These are phyloP conservation scores for Rhynchotus rufescens DNA, from an alignment of 2,797 vertebrate genomes.

Conservation along the genomic window DNA sequence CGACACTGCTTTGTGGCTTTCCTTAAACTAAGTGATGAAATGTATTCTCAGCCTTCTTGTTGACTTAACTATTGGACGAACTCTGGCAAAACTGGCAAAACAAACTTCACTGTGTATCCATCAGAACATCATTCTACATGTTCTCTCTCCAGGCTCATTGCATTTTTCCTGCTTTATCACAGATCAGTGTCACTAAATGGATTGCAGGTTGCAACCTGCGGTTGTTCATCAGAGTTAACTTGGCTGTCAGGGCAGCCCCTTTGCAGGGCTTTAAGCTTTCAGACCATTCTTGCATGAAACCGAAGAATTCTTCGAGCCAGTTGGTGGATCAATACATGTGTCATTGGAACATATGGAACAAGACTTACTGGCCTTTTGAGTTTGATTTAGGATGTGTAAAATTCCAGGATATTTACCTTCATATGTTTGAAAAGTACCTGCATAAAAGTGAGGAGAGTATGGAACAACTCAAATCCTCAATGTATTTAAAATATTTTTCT, in stretches of 20 bases:
- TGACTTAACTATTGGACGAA: conserved; percentile 23
- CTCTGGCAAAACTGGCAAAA: not conserved
- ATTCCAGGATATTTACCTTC: not conserved
- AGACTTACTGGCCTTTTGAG: not conserved
- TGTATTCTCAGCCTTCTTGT: conserved; percentile 13
- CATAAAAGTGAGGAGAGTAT: not conserved
- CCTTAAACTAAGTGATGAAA: conserved; percentile 1
- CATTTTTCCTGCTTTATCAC: conserved; percentile 52
- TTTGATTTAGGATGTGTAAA: not conserved
- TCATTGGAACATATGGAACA: not conserved
- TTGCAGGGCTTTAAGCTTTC: conserved; percentile 6
- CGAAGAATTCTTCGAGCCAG: not conserved
- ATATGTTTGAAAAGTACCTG: not conserved
- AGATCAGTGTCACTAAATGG: conserved; percentile 23
- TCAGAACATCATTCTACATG: not conserved
- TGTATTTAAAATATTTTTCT: not conserved
- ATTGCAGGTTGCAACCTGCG: not conserved
- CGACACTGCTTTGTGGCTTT: not conserved
- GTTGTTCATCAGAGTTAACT: conserved; percentile 2
- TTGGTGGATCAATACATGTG: not conserved
- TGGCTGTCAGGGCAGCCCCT: conserved; percentile 16
- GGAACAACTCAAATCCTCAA: not conserved
- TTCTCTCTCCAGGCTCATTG: not conserved
- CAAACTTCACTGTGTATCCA: conserved; percentile 32
- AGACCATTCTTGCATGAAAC: not conserved